These are phyloP conservation scores for Tupiocoris notatus DNA, from an alignment of 2,888 invertebrate species.

Conservation along the genomic window DNA sequence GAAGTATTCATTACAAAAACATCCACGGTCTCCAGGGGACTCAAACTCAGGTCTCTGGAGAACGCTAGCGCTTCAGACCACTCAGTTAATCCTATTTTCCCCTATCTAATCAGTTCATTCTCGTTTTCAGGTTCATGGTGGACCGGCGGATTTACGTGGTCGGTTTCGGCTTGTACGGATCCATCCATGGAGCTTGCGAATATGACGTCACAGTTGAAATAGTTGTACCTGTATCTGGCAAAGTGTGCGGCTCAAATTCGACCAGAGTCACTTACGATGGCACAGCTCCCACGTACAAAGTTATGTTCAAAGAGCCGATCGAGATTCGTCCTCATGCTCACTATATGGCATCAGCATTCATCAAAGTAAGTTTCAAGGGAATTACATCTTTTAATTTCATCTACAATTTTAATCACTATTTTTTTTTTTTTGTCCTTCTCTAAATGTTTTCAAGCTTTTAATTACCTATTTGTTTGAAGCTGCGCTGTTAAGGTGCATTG, in stretches of 20 bases:
- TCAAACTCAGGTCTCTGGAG: no score
- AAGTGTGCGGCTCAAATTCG: conserved; percentile 69
- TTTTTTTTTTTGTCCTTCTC: no score
- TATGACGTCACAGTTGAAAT: conserved; percentile 76
- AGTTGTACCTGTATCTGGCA: conserved; percentile 71
- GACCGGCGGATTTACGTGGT: conserved; percentile 78
- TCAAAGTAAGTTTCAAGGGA: conserved; percentile 66
- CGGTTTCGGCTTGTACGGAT: conserved; percentile 81
- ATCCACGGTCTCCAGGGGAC: no score
- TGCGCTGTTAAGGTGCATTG: no score
- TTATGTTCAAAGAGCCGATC: conserved; percentile 80
- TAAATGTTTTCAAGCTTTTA: no score
- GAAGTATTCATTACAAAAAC: no score
- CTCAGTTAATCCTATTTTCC: neutral
- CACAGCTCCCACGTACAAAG: conserved; percentile 71
- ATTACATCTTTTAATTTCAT: no score
- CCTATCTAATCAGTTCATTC: neutral
- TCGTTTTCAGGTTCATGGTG: conserved; percentile 66
- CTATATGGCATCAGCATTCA: conserved; percentile 76
- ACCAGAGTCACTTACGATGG: conserved; percentile 78
- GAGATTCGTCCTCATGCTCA: conserved; percentile 75
- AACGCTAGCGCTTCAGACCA: no score
- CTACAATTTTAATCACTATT: no score
- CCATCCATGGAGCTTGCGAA: conserved; percentile 71
- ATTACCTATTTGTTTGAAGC: no score